Conservation (phyloP, 1,140 invertebrate species). For the Temnothorax nylanderi region DNA sequence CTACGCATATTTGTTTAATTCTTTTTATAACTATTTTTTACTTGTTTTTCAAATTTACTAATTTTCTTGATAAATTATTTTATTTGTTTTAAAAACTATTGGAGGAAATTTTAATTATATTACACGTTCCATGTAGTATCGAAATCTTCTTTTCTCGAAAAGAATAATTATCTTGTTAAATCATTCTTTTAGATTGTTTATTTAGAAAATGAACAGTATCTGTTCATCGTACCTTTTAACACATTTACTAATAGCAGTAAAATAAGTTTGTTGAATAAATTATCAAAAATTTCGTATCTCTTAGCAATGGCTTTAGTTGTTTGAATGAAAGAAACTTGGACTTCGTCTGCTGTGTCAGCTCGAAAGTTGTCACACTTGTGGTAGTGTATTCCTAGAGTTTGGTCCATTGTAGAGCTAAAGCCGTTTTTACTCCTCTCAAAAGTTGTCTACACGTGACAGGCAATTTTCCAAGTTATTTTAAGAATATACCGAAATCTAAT, state of each 20-base stretch:
- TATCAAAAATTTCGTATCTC: neutral
- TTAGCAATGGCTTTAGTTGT: neutral
- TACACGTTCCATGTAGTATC: neutral
- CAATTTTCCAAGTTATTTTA: constrained; percentile 38
- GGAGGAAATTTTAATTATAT: neutral
- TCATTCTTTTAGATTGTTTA: neutral
- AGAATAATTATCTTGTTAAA: neutral
- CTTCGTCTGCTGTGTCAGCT: neutral
- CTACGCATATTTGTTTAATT: neutral
- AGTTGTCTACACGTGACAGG: neutral
- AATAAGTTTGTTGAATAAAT: neutral
- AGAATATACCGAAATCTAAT: neutral
- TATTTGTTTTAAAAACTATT: neutral
- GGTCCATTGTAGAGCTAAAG: neutral
- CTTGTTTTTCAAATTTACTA: neutral
- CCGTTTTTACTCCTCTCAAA: constrained; percentile 12
- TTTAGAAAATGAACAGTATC: neutral
- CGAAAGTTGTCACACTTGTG: neutral
- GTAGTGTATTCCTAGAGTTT: neutral
- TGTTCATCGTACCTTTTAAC: neutral
- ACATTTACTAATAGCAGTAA: neutral
- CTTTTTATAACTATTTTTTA: neutral
- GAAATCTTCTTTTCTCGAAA: neutral
- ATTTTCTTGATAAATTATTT: neutral
- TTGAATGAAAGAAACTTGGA: constrained; percentile 8